phyloP scores from a whole-genome alignment of 2,888 invertebrate species.

The Ypsolopha scabrella region DNA sequence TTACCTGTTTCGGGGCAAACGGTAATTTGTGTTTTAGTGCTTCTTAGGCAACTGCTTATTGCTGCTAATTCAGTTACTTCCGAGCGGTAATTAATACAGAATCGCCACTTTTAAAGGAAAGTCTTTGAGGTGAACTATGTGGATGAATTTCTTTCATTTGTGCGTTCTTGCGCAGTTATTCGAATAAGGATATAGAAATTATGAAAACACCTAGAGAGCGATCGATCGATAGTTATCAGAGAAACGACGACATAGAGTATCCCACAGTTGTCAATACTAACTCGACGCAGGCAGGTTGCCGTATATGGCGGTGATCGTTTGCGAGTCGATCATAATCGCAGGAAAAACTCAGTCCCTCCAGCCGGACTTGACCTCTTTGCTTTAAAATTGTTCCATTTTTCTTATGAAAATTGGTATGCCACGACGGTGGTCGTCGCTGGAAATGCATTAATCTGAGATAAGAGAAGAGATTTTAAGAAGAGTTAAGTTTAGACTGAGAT shows the following conservation, averaged over 20 bases:
- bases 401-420: background rate
- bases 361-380: constrained; percentile 62
- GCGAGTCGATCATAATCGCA: constrained; percentile 50
- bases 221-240: constrained; percentile 38
- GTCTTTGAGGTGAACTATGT: background rate
- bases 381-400: background rate
- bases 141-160: too few relatives aligned
- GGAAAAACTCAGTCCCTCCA: constrained; percentile 55
- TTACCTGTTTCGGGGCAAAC: constrained; percentile 28
- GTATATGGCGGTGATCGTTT: constrained; percentile 48
- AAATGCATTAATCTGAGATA: background rate
- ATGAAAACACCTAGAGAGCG: constrained; percentile 46
- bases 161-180: constrained; percentile 14
- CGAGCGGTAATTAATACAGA: background rate
- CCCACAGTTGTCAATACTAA: constrained; percentile 62
- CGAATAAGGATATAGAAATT: constrained; percentile 47
- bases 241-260: constrained; percentile 41
- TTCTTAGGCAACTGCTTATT: too few relatives aligned
- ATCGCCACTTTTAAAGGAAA: background rate
- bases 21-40: constrained; percentile 11
- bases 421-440: background rate
- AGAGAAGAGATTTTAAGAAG: background rate
- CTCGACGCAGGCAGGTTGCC: constrained; percentile 45
- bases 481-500: background rate
- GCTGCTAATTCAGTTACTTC: too few relatives aligned